These are phyloP conservation scores for Grus americana DNA, from an alignment of 2,113 vertebrate species.

Conservation along the genomic window DNA sequence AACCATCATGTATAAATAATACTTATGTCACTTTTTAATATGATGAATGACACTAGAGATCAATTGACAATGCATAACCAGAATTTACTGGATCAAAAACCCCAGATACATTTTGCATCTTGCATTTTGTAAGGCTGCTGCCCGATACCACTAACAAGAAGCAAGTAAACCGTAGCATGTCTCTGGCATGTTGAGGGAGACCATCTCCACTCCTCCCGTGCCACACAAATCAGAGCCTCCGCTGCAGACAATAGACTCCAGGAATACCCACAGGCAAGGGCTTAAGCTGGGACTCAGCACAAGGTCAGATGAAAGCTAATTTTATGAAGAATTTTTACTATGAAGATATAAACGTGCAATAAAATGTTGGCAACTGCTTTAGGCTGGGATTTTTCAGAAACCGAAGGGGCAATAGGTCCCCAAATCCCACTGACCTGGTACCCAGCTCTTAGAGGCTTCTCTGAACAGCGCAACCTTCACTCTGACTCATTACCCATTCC, in stretches of 20 bases:
- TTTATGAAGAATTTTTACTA: constrained; percentile 15
- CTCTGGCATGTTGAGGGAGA: neutral
- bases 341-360: constrained; percentile 1
- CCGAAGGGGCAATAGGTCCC: neutral
- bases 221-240: neutral
- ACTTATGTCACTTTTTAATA: neutral
- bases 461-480: neutral
- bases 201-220: fast-evolving
- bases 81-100: neutral
- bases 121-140: neutral
- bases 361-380: neutral
- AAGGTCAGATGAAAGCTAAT: constrained; percentile 23
- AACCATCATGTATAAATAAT: neutral
- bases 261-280: neutral
- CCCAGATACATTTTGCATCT: neutral
- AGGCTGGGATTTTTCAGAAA: constrained; percentile 24
- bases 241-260: neutral
- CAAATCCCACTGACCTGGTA: neutral
- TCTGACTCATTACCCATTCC: constrained; percentile 36
- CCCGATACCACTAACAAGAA: neutral
- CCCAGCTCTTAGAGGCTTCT: neutral
- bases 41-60: neutral
- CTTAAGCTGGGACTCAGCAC: neutral
- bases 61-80: neutral
- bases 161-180: neutral